Base-by-base conservation (phyloP, 1,140 invertebrate genomes). In the Caenorhabditis tropicalis region DNA sequence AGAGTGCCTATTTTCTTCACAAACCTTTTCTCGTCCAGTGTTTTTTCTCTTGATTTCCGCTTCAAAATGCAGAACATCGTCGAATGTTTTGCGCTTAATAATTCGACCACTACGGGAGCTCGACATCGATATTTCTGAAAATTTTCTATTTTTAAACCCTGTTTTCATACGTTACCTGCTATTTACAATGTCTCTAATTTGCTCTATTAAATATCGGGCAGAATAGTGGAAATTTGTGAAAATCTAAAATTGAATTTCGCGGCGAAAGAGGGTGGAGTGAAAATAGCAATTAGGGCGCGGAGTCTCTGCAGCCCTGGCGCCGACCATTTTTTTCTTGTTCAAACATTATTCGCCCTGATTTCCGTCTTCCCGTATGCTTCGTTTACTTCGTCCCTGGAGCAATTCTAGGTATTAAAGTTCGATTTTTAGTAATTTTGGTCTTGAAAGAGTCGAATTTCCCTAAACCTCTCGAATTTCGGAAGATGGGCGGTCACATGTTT, bases 391-490 rank as follows among this genome's bases (percentile, higher is more conserved):
- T 2, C 24, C 43, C n/a, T 74, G 33, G 65, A 74, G 65, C 65
- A 21, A 31, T 43, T 74, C 36, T 21, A 74, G 65, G 65, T 74
- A 74, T 43, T 74, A 46, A 74, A 74, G 3, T 27, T 39, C 0
- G 12, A 56, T 74, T 74, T 74, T 74, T 12, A 58, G 58, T 65
- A 27, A 43, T n/a, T 74, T 10, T 43, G 33, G 65, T 43, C 21
- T 46, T 43, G 6, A 2, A 12, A 12, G 65, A 74, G n/a, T 74
- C 65, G 12, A 43, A 74, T 74, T 74, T 43, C 65, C 65, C 24
- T 74, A 24, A 74, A 46, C n/a, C 36, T 43, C 65, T 74, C 65
- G 36, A 74, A 46, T 74, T 74, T 74, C 65, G 65, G 21, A 74
- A 70, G 33, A 74, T 27, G 36, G 65, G 65, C 65, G 65, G 65